Evolutionary conservation across 2,797 vertebrate genomes (phyloP), one percentile per base, ranked within the genome.

Genomic region (Argentina silus): DNA sequence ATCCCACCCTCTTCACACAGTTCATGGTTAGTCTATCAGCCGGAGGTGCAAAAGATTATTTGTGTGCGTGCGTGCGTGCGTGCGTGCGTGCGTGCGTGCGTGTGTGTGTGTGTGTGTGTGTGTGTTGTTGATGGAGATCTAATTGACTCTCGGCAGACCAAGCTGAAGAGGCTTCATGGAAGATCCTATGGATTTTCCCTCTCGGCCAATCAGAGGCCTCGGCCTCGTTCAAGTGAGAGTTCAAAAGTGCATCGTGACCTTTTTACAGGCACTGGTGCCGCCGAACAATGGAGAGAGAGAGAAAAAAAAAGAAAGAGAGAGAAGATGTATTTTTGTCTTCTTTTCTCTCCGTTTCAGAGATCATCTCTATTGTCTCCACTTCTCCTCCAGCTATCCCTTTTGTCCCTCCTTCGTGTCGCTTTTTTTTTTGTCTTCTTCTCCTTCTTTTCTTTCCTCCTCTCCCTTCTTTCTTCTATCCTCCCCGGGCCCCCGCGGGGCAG

Each of bases 221-320:
- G 48, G 61, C 47, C 43, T 67, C 53, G 42, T 63, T 84, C 48
- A 59, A 84, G 76, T 48, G 36, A 83, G 81, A 89, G 91, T 92
- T 93, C 85, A 93, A 88, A 91, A 92, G 91, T 90, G 85, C 87
- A 87, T 42, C 0, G 21, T 79, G 83, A 90, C 88, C 88, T 91
- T 84, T 81, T 70, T 71, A 66, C 63, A 82, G 75, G 44, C 27
- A 27, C 56, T 74, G 61, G 60, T 69, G 59, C 65, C 9, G 27
- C 27, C n/a, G 64, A 77, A 81, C 70, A 82, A 77, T 67, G 23
- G 48, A 76, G 12, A 64, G n/a, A 45, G 7, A 47, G 11, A 3
- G 11, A 43, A 47, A 43, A 47, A 47, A 44, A 50, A 17, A 44
- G 51, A 56, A 63, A 73, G 23, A 72, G 71, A 66, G 69, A 57